Conservation (phyloP, 2,113 vertebrate genomes). For the Albula glossodonta region DNA sequence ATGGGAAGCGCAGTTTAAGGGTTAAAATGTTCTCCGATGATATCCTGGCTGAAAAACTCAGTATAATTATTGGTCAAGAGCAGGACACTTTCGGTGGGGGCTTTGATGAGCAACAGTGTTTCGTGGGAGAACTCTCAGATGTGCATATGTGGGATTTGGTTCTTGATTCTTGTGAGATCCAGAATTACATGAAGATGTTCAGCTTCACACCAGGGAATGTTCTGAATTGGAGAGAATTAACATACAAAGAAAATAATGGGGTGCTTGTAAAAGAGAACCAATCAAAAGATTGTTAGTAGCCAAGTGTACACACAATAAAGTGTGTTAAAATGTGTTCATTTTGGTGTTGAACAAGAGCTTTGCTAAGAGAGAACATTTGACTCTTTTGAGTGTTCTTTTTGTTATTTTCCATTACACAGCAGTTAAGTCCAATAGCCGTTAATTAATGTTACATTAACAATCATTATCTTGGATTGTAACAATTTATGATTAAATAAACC, state of each 20-base stretch:
- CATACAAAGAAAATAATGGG: background rate
- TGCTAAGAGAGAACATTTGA: no score
- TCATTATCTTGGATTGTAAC: no score
- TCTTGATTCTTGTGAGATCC: background rate
- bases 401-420: no score
- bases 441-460: no score
- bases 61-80: constrained; percentile 50
- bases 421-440: no score
- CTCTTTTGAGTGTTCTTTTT: no score
- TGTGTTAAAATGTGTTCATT: no score
- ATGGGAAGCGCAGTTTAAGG: constrained; percentile 1
- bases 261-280: background rate
- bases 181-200: background rate
- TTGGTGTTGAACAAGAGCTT: no score
- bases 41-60: accelerated
- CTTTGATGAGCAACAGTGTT: background rate
- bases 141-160: background rate
- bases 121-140: background rate
- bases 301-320: background rate
- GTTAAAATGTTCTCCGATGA: constrained; percentile 37
- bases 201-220: background rate
- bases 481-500: no score
- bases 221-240: background rate
- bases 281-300: background rate
- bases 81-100: constrained; percentile 17